These are phyloP conservation scores for Ptiloglossa arizonensis DNA, from an alignment of 1,140 invertebrate species.

Conservation along the genomic window DNA sequence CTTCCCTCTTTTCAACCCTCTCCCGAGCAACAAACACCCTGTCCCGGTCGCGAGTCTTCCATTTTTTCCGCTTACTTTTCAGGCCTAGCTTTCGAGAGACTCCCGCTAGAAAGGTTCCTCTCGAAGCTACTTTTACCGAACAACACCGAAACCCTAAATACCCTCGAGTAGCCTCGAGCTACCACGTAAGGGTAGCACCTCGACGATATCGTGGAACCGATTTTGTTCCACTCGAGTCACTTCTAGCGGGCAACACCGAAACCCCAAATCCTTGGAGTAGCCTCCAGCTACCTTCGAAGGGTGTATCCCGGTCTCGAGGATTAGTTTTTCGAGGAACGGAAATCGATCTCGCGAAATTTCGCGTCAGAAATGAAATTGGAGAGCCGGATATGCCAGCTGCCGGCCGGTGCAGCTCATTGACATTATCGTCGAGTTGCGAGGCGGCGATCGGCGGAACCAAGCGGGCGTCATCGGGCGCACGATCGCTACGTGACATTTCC, in stretches of 20 bases:
- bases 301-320: too few relatives aligned
- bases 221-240: too few relatives aligned
- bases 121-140: too few relatives aligned
- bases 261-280: too few relatives aligned
- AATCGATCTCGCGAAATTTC: background rate
- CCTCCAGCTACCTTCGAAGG: too few relatives aligned
- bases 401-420: constrained; percentile 52
- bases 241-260: too few relatives aligned
- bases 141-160: too few relatives aligned
- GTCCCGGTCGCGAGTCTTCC: background rate
- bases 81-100: too few relatives aligned
- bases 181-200: too few relatives aligned
- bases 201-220: too few relatives aligned
- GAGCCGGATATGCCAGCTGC: constrained; percentile 38
- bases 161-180: too few relatives aligned
- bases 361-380: constrained; percentile 11
- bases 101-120: too few relatives aligned
- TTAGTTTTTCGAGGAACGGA: background rate
- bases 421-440: constrained; percentile 58
- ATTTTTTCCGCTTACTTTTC: constrained; percentile 28
- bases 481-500: constrained; percentile 66
- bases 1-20: constrained; percentile 32
- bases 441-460: constrained; percentile 51
- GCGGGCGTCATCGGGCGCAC: constrained; percentile 48
- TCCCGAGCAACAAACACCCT: background rate